Conservation (phyloP, 2,797 vertebrate genomes). For the Salmo trutta region DNA sequence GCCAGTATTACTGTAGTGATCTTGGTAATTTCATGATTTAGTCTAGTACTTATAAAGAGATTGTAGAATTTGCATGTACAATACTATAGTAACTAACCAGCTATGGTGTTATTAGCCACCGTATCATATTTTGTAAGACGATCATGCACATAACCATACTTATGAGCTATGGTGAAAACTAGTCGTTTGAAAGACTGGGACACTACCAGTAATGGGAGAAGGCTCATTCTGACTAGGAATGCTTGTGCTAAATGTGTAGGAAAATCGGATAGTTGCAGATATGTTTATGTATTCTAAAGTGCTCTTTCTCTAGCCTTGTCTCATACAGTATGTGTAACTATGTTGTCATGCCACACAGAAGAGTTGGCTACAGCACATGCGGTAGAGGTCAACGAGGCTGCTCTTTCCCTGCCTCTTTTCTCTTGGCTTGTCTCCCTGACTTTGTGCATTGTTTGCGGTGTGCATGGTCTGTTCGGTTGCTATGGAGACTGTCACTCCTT, state of each 20-base stretch:
- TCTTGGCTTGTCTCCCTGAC: too few species aligned
- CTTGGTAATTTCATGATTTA: background rate
- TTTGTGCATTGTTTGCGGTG: background rate
- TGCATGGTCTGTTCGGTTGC: background rate
- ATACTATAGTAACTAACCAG: constrained; percentile 12
- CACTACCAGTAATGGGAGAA: background rate
- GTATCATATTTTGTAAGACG: background rate
- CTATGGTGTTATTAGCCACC: background rate
- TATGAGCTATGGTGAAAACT: too few species aligned
- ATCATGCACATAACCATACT: background rate
- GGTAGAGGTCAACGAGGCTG: too few species aligned
- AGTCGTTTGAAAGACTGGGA: too few species aligned
- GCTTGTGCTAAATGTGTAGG: background rate
- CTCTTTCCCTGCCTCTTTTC: background rate
- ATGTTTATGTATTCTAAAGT: background rate
- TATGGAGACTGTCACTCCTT: constrained; percentile 2
- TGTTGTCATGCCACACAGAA: background rate
- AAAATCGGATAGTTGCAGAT: background rate
- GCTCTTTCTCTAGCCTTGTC: background rate
- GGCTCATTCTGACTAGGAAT: background rate
- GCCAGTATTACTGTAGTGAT: background rate
- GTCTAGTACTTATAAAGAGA: background rate
- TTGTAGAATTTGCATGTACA: constrained; percentile 17
- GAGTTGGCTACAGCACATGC: background rate
- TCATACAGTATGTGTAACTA: background rate